Base-by-base conservation (phyloP, 2,797 vertebrate species). In the Hypotaenidia okinawae region DNA sequence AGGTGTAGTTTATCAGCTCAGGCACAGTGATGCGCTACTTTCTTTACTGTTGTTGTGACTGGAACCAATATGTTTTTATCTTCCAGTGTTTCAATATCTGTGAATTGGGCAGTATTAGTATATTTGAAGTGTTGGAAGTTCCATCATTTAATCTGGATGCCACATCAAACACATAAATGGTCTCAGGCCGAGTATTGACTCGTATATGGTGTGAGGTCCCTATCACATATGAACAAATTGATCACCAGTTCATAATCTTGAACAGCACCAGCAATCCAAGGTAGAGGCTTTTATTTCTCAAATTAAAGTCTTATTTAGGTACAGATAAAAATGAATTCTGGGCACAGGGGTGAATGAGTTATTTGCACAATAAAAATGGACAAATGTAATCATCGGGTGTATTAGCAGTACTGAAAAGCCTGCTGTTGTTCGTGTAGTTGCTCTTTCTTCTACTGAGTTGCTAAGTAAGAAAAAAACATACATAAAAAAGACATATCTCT, bases 281-380 rank as follows among this genome's bases (percentile, higher is more conserved):
- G n/a, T 13, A 79, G 33, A 47, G 37, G 27, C 13, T 66, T 82
- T 86, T 87, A 55, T 62, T 76, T 87, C 43, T 87, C 32, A 51
- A 75, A 64, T 84, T 79, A 51, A 88, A 81, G 23, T 84, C 80
- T 84, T 86, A 16, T 66, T 86, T 92, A 54, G 37, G 22, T 76
- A 35, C 28, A 35, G 66, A 39, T 84, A 82, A 91, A 93, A 91
- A 73, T 64, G 45, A 93, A 61, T 49, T 21, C 58, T 58, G 54
- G 45, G 24, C 62, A 23, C 51, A 55, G 28, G 33, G 13, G 25
- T 37, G 52, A 63, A 57, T 30, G 45, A 88, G 55, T 52, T 96
- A 49, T 70, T 72, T 87, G 43, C 32, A 14, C 3, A 12, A 76
- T 76, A 57, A 79, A 93, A 79, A 76, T 41, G 47, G 70, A 45